These are phyloP conservation scores for Antedon bifida DNA, from an alignment of 35 echinoderm and acorn worm genomes.

Conservation along the genomic window DNA sequence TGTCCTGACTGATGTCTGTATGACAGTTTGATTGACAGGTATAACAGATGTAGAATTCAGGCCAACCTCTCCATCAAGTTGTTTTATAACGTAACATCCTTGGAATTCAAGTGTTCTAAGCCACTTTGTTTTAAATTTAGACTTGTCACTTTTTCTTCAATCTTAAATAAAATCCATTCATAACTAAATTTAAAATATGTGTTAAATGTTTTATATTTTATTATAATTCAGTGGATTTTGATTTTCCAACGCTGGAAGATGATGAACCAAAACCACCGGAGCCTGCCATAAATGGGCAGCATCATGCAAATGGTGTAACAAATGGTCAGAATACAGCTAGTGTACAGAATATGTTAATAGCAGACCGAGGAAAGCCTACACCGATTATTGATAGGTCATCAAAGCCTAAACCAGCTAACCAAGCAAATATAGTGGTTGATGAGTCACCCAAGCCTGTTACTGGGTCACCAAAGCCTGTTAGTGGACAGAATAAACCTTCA, in stretches of 20 bases:
- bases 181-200: too few relatives aligned
- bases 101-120: too few relatives aligned
- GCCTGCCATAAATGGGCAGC: background rate
- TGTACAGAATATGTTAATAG: background rate
- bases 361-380: background rate
- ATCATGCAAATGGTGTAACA: background rate
- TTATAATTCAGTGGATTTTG: conserved; percentile 57
- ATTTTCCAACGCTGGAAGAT: conserved; percentile 40
- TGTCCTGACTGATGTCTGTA: background rate
- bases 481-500: background rate
- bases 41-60: background rate
- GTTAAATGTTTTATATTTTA: too few relatives aligned
- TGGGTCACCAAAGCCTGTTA: background rate
- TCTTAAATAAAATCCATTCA: too few relatives aligned
- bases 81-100: too few relatives aligned
- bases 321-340: background rate
- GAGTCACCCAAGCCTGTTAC: background rate
- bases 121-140: too few relatives aligned
- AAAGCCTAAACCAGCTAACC: conserved; percentile 5
- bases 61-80: background rate
- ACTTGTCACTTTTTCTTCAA: too few relatives aligned
- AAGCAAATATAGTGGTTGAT: background rate
- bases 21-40: background rate
- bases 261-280: conserved; percentile 21
- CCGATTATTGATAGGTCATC: conserved; percentile 20